These are phyloP conservation scores for Wasmannia auropunctata DNA, from an alignment of 1,140 invertebrate genomes.

Conservation along the genomic window DNA sequence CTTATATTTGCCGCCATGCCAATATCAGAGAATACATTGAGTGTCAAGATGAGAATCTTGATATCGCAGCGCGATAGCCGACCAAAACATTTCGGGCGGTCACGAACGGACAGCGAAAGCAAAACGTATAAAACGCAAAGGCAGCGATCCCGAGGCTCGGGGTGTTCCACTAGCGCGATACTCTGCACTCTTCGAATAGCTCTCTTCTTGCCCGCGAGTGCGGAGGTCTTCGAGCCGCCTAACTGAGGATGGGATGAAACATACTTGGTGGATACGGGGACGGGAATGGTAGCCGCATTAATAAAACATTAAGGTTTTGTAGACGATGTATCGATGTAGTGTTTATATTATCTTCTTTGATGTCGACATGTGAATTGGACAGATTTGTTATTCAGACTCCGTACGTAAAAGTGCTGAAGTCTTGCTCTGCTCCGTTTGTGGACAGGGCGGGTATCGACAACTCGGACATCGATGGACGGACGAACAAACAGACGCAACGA, in stretches of 20 bases:
- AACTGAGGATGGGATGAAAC: conserved; percentile 61
- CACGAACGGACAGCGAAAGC: conserved; percentile 11
- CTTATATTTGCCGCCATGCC: conserved; percentile 6
- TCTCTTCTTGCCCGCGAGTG: conserved; percentile 61
- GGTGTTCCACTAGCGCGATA: conserved; percentile 69
- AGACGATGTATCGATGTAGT: conserved; percentile 86
- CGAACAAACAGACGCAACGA: conserved; percentile 73
- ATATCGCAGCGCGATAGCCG: conserved; percentile 51
- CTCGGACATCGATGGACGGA: conserved; percentile 63
- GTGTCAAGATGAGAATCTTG: conserved; percentile 68
- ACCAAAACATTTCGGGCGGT: conserved; percentile 53
- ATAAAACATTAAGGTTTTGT: conserved; percentile 86
- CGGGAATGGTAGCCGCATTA: conserved; percentile 81
- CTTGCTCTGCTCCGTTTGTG: conserved; percentile 84
- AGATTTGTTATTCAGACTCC: conserved; percentile 86
- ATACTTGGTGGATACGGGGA: conserved; percentile 63
- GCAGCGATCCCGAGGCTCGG: not conserved
- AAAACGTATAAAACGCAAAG: conserved; percentile 60
- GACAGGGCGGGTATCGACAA: conserved; percentile 74
- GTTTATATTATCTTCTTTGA: conserved; percentile 86
- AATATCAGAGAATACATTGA: conserved; percentile 29
- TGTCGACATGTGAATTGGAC: conserved; percentile 86
- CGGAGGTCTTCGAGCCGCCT: conserved; percentile 50
- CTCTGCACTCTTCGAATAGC: conserved; percentile 48
- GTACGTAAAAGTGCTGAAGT: conserved; percentile 86